Evolutionary conservation across 2,797 vertebrate species (phyloP), one percentile per base, ranked within the genome.

Genomic region (Sciurus carolinensis): DNA sequence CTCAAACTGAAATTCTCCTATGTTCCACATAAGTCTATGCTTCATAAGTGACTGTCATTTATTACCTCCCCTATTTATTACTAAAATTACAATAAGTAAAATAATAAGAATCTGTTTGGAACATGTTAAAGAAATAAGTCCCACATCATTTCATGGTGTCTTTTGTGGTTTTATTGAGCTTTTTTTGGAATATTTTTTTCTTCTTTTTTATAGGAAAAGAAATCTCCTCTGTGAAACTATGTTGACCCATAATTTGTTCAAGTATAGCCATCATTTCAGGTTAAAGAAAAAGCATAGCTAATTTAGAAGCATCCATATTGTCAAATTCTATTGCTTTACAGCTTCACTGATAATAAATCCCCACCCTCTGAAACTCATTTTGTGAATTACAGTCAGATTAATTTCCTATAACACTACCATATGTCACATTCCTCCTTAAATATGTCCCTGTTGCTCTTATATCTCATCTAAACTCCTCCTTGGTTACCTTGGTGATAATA

Each of bases 181-280:
- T n/a, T 83, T 64, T 86, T 24, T 54, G 9, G 11, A 7, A 73
- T 6, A 30, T 71, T 85, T 84, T 87, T 89, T 94, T 26, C 39
- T 90, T 79, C 30, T 85, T 22, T n/a, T 82, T 64, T 72, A 62
- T 30, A 91, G n/a, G 64, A 76, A 93, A 90, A 81, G 6, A 71
- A 84, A 69, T 73, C 12, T 2, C 85, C 69, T 85, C 44, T 64
- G 69, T 28, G 15, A 89, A 95, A 81, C 14, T 33, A 42, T 13
- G 50, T 44, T 71, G 71, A 86, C 66, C 82, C 42, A 79, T 59
- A 95, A n/a, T 30, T 69, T 83, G 76, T 47, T 81, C 24, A 0
- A 7, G 3, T 36, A 71, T 42, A 81, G 26, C 33, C 52, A 77
- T 89, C 69, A 52, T 82, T 91, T 93, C 69, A 79, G 24, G 44